Evolutionary conservation across 1,140 invertebrate species (phyloP).

Genomic region (Muscidifurax raptorellus): DNA sequence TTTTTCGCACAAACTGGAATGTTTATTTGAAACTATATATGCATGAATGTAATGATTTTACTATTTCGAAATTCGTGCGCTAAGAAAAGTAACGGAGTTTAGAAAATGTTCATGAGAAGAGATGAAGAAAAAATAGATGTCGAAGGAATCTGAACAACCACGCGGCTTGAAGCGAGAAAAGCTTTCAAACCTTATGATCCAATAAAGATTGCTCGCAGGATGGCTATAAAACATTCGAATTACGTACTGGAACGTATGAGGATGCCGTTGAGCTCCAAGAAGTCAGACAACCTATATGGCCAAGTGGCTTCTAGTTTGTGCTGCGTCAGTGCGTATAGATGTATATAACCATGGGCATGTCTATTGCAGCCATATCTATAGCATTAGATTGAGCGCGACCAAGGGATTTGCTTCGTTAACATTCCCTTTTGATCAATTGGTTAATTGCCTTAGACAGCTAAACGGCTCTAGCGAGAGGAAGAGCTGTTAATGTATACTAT

Average conservation of each 20-base stretch:
- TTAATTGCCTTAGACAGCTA: slow-evolving; percentile 31
- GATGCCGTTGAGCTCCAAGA: neutral
- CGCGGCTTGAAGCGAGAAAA: neutral
- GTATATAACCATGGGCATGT: neutral
- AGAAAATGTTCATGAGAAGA: too few species aligned
- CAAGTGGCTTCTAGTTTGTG: neutral
- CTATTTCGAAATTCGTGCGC: too few species aligned
- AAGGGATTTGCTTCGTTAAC: slow-evolving; percentile 33
- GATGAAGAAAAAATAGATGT: too few species aligned
- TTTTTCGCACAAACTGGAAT: too few species aligned
- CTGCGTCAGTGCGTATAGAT: neutral
- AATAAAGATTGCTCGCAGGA: slow-evolving; percentile 23
- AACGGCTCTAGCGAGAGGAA: slow-evolving; percentile 8
- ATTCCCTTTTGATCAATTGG: slow-evolving; percentile 30
- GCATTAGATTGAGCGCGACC: neutral
- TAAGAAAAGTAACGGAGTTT: too few species aligned
- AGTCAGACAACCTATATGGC: neutral
- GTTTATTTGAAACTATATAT: too few species aligned
- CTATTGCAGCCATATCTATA: neutral
- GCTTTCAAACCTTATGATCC: slow-evolving; percentile 8
- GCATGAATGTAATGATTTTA: too few species aligned
- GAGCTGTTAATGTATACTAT: neutral
- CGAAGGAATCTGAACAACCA: too few species aligned
- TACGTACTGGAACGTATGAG: slow-evolving; percentile 16
- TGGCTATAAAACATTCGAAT: slow-evolving; percentile 19